Evolutionary conservation across 1,140 invertebrate genomes (phyloP), one percentile per base, ranked within the genome.

Genomic region (Drosophila auraria): DNA sequence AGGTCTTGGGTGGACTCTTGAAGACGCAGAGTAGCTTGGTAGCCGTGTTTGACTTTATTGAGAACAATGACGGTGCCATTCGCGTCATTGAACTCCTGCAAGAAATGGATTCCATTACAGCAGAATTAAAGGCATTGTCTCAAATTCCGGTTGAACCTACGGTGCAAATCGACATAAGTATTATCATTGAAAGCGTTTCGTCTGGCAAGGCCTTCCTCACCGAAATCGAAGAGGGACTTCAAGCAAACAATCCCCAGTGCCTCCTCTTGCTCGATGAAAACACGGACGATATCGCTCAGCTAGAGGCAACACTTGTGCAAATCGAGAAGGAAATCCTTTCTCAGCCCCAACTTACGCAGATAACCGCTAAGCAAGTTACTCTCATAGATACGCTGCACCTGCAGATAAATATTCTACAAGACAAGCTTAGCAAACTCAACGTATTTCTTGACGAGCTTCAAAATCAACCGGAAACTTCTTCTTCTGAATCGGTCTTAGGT

Each of bases 41-140:
- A 5, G 70, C 75, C 0, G 86, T 93, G 3, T 92, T 81, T 23
- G 90, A 93, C 54, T 93, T 93, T 36, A 93, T 93, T 38, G 92
- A 93, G 47, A 80, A 83, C 8, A 92, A 77, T 50, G 92, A 93
- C 30, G 68, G 25, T 6, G 54, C 58, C 11, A 73, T 93, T 51
- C 69, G 91, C 8, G 86, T 91, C 9, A 92, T 93, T 38, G 90
- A 93, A 59, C 36, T 92, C 0, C 30, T 92, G 2, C 91, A 93
- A 30, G 92, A 93, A 73, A 80, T 93, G 8, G 91, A 92, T 65
- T 57, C 66, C n/a, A 80, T 92, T 53, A 78, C 78, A 6, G 70
- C 68, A 0, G 89, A 92, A 42, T 38, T 92, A 1, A 91, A 72
- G 23, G 58, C 54, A 8, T 36, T 92, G 3, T 40, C 53, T 1